Evolutionary conservation across 2,797 vertebrate species (phyloP), one percentile per base, ranked within the genome.

Genomic region (Babyrousa celebensis): DNA sequence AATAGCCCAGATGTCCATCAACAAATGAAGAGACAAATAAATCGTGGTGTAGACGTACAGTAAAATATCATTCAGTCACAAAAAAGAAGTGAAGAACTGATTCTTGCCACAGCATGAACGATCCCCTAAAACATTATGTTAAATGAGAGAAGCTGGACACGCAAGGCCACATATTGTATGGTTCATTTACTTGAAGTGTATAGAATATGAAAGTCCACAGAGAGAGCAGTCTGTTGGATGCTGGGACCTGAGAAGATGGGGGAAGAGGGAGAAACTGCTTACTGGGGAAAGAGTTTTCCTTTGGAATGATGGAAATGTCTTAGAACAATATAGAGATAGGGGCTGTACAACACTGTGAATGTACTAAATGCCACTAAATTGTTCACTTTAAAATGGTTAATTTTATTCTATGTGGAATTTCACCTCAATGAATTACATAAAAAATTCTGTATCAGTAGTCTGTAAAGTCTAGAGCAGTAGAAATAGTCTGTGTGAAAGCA

Each of bases 361-460:
- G 23, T 54, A 27, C 29, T 54, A 71, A 52, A 36, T 82, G 25
- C 15, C 48, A 27, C 23, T 36, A 29, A 78, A 43, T 60, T 60
- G 1, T 63, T 72, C 15, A 71, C 25, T 84, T 88, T 84, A 21
- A 85, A 68, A 36, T 72, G 71, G 36, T 78, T 85, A 20, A 27
- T 60, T 93, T 94, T 65, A 56, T 85, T 94, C 88, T 72, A 40
- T 74, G 56, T 78, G 20, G 25, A 78, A 40, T 79, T 94, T 89
- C 3, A 32, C 10, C 65, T 92, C 72, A 79, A n/a, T 48, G 68
- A 25, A 52, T 60, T 78, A 62, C 16, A 58, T 89, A 15, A 20
- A 85, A 20, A 72, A 68, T 82, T 92, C 60, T n/a, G 48, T 91
- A 40, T 85, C 83, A 60, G 52, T 80, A 52, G 6, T 68, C 60